phyloP scores from a whole-genome alignment of 2,113 vertebrate genomes.

The Tychaedon coryphoeus region DNA sequence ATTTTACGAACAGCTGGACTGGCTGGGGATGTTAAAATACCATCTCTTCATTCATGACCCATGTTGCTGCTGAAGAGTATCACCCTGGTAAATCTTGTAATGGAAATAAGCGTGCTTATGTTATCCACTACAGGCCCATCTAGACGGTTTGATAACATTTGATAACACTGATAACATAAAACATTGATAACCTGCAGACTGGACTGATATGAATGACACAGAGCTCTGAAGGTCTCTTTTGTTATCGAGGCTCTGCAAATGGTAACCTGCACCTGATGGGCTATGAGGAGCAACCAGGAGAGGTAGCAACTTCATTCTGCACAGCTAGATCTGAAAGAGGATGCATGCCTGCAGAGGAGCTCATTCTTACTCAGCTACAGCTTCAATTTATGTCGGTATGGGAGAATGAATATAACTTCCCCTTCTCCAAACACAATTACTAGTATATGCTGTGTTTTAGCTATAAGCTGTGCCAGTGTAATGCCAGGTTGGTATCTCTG shows the following conservation, averaged over 20 bases:
- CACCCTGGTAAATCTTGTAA: not conserved
- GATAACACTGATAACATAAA: too few species aligned
- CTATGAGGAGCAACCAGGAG: not conserved
- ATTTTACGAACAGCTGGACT: not conserved
- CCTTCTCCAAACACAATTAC: not conserved
- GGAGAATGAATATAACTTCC: not conserved
- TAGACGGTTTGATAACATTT: not conserved
- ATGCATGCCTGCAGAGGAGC: not conserved
- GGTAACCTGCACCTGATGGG: not conserved
- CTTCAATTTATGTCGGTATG: not conserved
- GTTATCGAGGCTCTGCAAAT: not conserved
- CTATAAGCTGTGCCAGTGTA: not conserved
- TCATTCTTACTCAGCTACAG: not conserved
- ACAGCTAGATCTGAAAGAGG: not conserved
- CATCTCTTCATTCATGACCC: not conserved
- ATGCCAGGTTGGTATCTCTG: not conserved
- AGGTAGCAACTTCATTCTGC: not conserved
- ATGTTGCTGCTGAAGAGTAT: not conserved
- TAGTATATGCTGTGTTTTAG: not conserved
- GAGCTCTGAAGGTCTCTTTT: not conserved
- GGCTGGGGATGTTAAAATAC: not conserved
- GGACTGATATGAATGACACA: not conserved
- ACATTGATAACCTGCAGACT: not conserved
- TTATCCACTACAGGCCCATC: not conserved
- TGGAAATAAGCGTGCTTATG: not conserved